phyloP scores from a whole-genome alignment of 2,888 invertebrate species.

The Odontothrips loti region DNA sequence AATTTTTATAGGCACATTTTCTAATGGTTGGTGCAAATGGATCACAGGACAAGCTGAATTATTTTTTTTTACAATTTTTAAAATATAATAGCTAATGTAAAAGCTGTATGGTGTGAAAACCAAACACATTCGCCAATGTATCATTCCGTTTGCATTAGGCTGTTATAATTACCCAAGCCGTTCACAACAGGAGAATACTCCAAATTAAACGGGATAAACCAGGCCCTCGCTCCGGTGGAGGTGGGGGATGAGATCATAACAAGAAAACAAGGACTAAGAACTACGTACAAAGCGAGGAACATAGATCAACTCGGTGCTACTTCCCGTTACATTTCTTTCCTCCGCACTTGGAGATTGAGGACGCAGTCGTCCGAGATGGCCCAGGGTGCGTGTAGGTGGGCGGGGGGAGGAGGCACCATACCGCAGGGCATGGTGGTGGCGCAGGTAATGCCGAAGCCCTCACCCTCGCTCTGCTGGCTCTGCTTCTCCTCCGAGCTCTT shows the following conservation, averaged over 20 bases:
- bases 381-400: conserved; percentile 26
- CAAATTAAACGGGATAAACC: too few species aligned
- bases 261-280: too few species aligned
- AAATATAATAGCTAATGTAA: too few species aligned
- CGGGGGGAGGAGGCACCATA: conserved; percentile 28
- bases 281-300: too few species aligned
- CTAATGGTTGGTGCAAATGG: neutral
- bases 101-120: too few species aligned
- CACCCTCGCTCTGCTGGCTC: neutral
- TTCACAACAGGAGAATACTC: too few species aligned
- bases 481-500: neutral
- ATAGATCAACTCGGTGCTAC: neutral
- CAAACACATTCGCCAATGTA: too few species aligned
- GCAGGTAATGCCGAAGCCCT: neutral
- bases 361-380: conserved; percentile 17
- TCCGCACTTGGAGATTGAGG: conserved; percentile 16
- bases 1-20: neutral
- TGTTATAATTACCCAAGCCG: too few species aligned
- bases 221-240: too few species aligned
- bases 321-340: conserved; percentile 1
- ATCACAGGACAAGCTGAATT: neutral
- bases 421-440: neutral
- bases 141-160: too few species aligned
- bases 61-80: neutral
- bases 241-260: too few species aligned